A percentile compares a stretch with the other conserved stretches of the same genome.
Conservation (phyloP, 2,888 invertebrate genomes). For the Drosophila recens region DNA sequence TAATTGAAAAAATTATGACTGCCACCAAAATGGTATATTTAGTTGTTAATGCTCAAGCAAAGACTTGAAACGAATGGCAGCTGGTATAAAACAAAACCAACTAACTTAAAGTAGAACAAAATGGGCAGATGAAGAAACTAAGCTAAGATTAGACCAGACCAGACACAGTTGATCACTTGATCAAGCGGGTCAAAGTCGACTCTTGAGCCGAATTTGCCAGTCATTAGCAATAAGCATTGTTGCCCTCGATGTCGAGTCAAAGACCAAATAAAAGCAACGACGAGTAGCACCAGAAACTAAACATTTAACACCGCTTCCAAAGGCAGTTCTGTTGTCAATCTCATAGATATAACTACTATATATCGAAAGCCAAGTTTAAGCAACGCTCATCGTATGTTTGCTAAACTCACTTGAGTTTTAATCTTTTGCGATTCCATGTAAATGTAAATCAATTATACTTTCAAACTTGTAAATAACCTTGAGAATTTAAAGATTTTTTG, state of each 20-base stretch:
- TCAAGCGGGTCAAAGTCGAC: constrained; percentile 77
- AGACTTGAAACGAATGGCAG: constrained; percentile 33
- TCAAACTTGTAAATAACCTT: constrained; percentile 24
- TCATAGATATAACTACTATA: constrained; percentile 7
- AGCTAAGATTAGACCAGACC: constrained; percentile 24
- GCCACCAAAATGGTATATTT: neutral
- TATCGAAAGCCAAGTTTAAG: neutral
- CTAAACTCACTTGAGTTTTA: constrained; percentile 12
- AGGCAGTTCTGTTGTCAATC: constrained; percentile 14
- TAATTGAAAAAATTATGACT: constrained; percentile 13
- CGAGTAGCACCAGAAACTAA: constrained; percentile 30
- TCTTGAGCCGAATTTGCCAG: constrained; percentile 63
- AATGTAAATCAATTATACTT: constrained; percentile 18
- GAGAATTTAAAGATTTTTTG: neutral
- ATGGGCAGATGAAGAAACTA: constrained; percentile 18
- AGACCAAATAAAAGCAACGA: constrained; percentile 36
- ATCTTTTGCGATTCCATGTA: neutral
- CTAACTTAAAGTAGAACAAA: constrained; percentile 61
- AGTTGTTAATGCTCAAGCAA: constrained; percentile 43
- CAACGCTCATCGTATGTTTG: constrained; percentile 15
- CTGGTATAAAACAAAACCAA: constrained; percentile 39
- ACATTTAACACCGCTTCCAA: constrained; percentile 40
- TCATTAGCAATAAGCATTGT: constrained; percentile 62
- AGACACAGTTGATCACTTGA: constrained; percentile 55
- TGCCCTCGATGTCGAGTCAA: constrained; percentile 56